These are phyloP conservation scores for Tympanuchus pallidicinctus DNA, from an alignment of 2,113 vertebrate species.

Conservation along the genomic window DNA sequence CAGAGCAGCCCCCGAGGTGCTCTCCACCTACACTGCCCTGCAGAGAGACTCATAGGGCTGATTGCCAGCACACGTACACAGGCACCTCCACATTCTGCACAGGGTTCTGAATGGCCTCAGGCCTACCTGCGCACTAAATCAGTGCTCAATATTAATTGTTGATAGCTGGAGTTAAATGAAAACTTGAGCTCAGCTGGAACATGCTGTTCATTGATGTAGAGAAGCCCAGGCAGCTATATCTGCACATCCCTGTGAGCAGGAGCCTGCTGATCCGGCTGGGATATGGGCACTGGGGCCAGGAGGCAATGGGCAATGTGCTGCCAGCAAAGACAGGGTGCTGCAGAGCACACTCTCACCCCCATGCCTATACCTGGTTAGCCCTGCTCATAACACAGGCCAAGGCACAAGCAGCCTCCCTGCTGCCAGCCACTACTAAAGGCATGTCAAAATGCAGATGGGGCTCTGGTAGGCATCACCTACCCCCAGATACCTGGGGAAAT, in stretches of 20 bases:
- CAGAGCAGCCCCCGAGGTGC: background rate
- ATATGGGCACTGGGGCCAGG: background rate
- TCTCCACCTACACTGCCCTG: accelerated
- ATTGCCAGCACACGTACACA: accelerated
- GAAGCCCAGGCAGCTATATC: background rate
- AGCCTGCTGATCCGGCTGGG: background rate
- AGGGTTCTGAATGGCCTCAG: background rate
- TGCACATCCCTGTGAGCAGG: accelerated
- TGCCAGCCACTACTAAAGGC: background rate
- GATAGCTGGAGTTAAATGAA: background rate
- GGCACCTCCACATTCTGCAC: background rate
- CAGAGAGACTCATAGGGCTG: accelerated
- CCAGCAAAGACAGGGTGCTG: background rate
- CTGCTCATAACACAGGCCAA: accelerated
- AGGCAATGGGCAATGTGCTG: accelerated
- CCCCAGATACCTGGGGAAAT: background rate
- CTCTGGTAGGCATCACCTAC: background rate
- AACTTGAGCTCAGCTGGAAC: background rate
- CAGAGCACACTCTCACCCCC: background rate
- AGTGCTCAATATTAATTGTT: accelerated
- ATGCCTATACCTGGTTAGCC: background rate
- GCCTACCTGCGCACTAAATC: background rate
- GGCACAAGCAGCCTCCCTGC: background rate
- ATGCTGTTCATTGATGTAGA: background rate
- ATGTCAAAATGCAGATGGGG: accelerated